Conservation (phyloP, 2,113 vertebrate genomes). For the Catharus bicknelli region DNA sequence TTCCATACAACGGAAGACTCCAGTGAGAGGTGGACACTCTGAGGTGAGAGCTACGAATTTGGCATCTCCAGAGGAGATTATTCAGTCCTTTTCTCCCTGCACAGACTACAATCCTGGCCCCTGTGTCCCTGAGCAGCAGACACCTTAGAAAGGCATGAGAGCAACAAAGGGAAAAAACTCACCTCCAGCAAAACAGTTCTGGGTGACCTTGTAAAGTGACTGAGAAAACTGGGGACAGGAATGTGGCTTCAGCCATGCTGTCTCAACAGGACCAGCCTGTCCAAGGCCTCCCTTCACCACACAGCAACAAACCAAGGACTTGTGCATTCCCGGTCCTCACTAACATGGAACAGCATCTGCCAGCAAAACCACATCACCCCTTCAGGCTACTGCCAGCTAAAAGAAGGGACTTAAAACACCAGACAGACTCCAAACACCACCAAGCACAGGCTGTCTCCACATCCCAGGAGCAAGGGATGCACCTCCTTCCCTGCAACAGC, state of each 20-base stretch:
- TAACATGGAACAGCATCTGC: neutral
- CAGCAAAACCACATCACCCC: neutral
- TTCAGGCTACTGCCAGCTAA: neutral
- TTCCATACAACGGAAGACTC: constrained; percentile 12
- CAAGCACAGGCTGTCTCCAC: neutral
- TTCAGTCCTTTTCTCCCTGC: neutral
- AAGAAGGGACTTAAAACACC: neutral
- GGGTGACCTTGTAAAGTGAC: neutral
- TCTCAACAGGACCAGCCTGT: neutral
- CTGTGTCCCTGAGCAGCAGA: rapidly evolving
- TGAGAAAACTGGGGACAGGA: neutral
- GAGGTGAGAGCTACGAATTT: neutral
- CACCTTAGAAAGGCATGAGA: neutral
- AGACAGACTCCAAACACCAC: neutral
- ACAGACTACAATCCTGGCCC: rapidly evolving
- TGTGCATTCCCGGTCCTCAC: neutral
- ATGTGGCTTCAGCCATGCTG: rapidly evolving
- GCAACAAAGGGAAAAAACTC: neutral
- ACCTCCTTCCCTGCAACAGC: neutral
- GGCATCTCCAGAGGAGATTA: neutral
- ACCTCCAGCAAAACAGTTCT: neutral
- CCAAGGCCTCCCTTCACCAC: neutral
- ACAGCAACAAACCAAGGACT: neutral
- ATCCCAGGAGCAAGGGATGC: neutral
- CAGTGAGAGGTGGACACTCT: neutral